Conservation (phyloP, 2,797 vertebrate species). For the Argyrosomus regius region DNA sequence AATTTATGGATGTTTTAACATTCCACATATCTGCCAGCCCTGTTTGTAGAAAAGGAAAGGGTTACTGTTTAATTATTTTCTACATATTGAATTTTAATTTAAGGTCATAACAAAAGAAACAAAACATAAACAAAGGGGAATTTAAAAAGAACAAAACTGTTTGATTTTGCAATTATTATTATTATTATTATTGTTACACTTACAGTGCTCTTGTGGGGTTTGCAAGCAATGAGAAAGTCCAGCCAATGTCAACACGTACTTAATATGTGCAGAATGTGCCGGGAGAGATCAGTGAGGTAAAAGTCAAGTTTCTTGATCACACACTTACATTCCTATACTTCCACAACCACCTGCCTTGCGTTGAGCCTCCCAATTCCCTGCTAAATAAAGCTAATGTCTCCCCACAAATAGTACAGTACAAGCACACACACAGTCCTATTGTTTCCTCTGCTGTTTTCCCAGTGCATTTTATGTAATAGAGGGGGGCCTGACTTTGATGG, state of each 20-base stretch:
- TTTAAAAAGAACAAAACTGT: background rate
- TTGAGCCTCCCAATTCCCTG: constrained; percentile 57
- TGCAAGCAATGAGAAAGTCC: background rate
- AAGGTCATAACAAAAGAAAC: background rate
- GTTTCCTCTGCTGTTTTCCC: constrained; percentile 75
- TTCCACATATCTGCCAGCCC: background rate
- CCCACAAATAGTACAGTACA: constrained; percentile 48
- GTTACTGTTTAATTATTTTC: background rate
- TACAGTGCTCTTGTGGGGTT: background rate
- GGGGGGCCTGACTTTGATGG: constrained; percentile 85
- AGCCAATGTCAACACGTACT: background rate
- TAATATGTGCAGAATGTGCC: constrained; percentile 4
- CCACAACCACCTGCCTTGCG: constrained; percentile 46
- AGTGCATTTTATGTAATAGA: constrained; percentile 80
- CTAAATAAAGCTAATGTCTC: constrained; percentile 71
- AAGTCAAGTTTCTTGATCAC: constrained; percentile 31
- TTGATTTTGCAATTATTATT: too few relatives aligned
- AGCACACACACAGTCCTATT: constrained; percentile 55
- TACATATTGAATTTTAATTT: background rate
- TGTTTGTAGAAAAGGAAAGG: background rate
- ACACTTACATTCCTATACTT: constrained; percentile 3
- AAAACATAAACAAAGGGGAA: background rate
- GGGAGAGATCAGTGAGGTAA: background rate
- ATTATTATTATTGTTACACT: background rate
- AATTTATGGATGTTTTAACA: background rate